Percentiles rank a stretch among this genome's conserved stretches.
Conservation (phyloP, 2,797 vertebrate genomes). For the Cryptoblepharus egeriae region DNA sequence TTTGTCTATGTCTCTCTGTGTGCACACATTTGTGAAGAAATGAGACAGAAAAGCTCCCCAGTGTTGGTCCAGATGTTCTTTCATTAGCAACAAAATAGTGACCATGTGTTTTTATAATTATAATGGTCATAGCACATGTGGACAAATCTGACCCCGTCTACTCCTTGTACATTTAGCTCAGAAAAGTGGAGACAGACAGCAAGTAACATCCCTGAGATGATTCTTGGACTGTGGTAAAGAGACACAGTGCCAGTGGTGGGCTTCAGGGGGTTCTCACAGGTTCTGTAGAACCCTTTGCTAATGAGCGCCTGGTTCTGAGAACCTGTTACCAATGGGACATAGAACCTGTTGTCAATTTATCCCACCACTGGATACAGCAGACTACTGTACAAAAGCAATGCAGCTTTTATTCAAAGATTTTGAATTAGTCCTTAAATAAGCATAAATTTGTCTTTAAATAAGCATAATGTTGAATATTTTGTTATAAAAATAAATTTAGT, state of each 20-base stretch:
- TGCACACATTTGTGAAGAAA: neutral
- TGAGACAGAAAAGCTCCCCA: neutral
- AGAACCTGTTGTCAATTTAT: too few species aligned
- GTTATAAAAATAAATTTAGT: too few species aligned
- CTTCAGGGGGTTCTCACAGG: too few species aligned
- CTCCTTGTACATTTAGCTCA: neutral
- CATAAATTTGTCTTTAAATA: neutral
- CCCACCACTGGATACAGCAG: too few species aligned
- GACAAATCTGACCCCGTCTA: neutral
- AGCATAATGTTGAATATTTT: neutral
- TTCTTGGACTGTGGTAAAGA: neutral
- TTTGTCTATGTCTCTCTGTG: neutral
- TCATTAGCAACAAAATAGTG: neutral
- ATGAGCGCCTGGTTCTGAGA: too few species aligned
- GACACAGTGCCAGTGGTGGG: too few species aligned
- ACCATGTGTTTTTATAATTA: conserved; percentile 14
- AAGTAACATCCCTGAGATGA: neutral
- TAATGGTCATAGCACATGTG: neutral
- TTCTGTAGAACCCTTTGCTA: too few species aligned
- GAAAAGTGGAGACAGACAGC: neutral
- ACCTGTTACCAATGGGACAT: too few species aligned
- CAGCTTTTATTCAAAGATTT: neutral
- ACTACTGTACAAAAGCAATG: neutral
- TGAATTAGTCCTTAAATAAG: neutral
- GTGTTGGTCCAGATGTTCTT: conserved; percentile 4